A percentile compares a stretch with the other conserved stretches of the same genome.
These are phyloP conservation scores for Ips typographus DNA, from an alignment of 1,140 invertebrate species.

Conservation along the genomic window DNA sequence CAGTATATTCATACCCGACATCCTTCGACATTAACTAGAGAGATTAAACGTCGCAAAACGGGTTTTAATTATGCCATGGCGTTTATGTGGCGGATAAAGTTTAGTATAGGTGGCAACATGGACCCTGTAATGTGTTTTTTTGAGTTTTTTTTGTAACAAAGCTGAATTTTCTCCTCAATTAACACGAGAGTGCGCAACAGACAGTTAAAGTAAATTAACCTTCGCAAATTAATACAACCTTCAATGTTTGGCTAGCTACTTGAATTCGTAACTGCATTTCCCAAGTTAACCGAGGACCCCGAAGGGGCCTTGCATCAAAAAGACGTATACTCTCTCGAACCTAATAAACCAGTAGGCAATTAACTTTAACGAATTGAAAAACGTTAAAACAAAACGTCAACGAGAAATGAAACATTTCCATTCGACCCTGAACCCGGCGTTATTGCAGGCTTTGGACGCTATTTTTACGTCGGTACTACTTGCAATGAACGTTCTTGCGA, in stretches of 20 bases:
- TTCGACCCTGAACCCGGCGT: constrained; percentile 24
- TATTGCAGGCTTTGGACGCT: constrained; percentile 16
- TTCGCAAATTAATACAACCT: too few relatives aligned
- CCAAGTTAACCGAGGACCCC: too few relatives aligned
- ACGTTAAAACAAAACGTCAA: not conserved
- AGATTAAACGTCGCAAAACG: constrained; percentile 10
- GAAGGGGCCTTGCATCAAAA: too few relatives aligned
- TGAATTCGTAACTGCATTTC: too few relatives aligned
- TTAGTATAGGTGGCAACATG: not conserved
- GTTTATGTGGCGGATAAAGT: constrained; percentile 15
- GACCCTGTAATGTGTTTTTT: not conserved
- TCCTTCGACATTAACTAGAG: constrained; percentile 10
- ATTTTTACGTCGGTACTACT: constrained; percentile 21
- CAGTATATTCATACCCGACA: constrained; percentile 7
- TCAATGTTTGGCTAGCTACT: too few relatives aligned
- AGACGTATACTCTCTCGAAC: too few relatives aligned
- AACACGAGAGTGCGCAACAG: too few relatives aligned
- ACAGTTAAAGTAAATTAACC: too few relatives aligned
- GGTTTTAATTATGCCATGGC: constrained; percentile 16
- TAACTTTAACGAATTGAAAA: not conserved
- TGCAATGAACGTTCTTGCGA: constrained; percentile 20
- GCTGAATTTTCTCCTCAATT: too few relatives aligned
- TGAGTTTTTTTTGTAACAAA: too few relatives aligned
- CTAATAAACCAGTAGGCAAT: too few relatives aligned
- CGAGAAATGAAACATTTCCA: constrained; percentile 6